Evolutionary conservation across 2,797 vertebrate species (phyloP).

Genomic region (Cirrhinus molitorella): DNA sequence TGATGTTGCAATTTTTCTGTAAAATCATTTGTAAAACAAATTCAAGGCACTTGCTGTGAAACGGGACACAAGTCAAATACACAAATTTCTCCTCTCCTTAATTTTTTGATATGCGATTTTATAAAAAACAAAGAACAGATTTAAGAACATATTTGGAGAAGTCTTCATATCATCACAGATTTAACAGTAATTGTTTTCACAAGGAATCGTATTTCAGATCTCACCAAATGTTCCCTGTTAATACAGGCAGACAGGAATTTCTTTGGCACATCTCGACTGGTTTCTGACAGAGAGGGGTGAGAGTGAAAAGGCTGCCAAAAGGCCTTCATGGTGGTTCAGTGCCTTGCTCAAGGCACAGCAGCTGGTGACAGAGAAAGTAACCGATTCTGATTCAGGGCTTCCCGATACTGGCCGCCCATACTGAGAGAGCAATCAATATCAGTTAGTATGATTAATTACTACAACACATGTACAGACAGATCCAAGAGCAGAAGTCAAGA

Average conservation of each 20-base stretch:
- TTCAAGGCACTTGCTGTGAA: constrained; percentile 26
- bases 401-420: neutral
- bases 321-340: constrained; percentile 26
- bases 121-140: constrained; percentile 8
- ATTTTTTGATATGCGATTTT: neutral
- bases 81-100: neutral
- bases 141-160: constrained; percentile 32
- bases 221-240: neutral
- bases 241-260: constrained; percentile 18
- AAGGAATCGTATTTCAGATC: neutral
- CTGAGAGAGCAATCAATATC: constrained; percentile 20
- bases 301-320: constrained; percentile 4
- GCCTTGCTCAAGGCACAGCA: constrained; percentile 18
- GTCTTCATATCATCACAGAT: constrained; percentile 34
- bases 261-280: constrained; percentile 36
- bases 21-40: neutral
- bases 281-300: constrained; percentile 7
- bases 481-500: constrained; percentile 25
- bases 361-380: constrained; percentile 30
- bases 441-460: constrained; percentile 13
- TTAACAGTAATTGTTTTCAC: constrained; percentile 14
- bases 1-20: neutral
- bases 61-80: neutral
- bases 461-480: neutral
- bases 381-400: neutral